phyloP scores from a whole-genome alignment of 2,797 vertebrate genomes.

The Margarornis squamiger region DNA sequence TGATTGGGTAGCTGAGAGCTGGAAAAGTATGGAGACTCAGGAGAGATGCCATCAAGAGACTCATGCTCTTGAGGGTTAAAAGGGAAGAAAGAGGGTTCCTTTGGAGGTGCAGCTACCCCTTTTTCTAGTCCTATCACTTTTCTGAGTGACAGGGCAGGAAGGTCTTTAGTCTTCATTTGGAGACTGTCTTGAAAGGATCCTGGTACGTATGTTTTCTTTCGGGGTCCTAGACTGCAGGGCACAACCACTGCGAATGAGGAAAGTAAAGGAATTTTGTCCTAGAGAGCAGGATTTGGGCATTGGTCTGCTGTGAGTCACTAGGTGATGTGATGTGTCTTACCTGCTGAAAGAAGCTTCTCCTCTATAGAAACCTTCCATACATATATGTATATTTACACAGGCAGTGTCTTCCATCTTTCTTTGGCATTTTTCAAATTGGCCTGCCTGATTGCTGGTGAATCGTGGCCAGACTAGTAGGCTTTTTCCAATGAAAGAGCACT shows the following conservation, averaged over 20 bases:
- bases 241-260: neutral
- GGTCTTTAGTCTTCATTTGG: neutral
- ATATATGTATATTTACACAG: neutral
- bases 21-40: neutral
- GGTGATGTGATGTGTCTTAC: neutral
- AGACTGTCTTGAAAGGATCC: neutral
- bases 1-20: neutral
- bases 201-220: neutral
- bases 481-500: neutral
- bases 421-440: neutral
- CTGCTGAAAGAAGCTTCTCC: neutral
- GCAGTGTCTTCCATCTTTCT: neutral
- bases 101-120: neutral
- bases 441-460: neutral
- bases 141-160: neutral
- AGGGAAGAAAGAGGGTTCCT: neutral
- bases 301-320: neutral
- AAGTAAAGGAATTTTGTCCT: neutral
- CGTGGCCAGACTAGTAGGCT: neutral
- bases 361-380: neutral
- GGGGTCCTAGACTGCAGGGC: neutral
- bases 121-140: neutral
- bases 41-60: neutral
- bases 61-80: accelerated
- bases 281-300: neutral